Conservation (phyloP, 2,797 vertebrate species). For the Scarus forsteni region DNA sequence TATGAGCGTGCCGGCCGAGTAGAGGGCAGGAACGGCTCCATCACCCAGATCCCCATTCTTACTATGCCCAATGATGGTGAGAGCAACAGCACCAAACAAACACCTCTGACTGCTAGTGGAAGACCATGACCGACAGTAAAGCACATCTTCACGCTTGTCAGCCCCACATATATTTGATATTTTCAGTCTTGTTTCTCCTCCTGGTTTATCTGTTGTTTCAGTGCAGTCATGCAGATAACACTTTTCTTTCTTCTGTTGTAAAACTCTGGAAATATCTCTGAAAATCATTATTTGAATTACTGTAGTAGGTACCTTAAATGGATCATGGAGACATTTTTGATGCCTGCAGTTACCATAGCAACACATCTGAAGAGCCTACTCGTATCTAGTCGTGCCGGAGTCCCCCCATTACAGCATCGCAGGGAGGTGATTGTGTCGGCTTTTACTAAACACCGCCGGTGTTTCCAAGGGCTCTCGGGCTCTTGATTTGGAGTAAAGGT, state of each 20-base stretch:
- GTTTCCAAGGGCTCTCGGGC: constrained; percentile 13
- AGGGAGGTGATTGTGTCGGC: constrained; percentile 48
- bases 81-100: constrained; percentile 8
- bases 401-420: constrained; percentile 54
- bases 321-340: constrained; percentile 50
- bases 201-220: background rate
- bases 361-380: constrained; percentile 66
- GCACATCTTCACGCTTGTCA: background rate
- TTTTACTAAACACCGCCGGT: constrained; percentile 34
- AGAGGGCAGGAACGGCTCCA: constrained; percentile 88
- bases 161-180: background rate
- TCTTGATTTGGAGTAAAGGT: constrained; percentile 32
- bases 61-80: constrained; percentile 91
- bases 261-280: constrained; percentile 7
- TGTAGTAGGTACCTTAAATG: constrained; percentile 9
- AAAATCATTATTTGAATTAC: constrained; percentile 26
- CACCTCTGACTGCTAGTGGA: background rate
- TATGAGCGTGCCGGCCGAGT: constrained; percentile 87
- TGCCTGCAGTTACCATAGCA: constrained; percentile 75
- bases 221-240: background rate
- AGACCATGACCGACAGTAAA: background rate
- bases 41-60: constrained; percentile 90
- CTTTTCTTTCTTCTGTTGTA: constrained; percentile 1
- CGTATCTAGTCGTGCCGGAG: constrained; percentile 58
- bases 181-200: background rate